phyloP scores from a whole-genome alignment of 2,888 invertebrate species.

The Platypus cylindrus region DNA sequence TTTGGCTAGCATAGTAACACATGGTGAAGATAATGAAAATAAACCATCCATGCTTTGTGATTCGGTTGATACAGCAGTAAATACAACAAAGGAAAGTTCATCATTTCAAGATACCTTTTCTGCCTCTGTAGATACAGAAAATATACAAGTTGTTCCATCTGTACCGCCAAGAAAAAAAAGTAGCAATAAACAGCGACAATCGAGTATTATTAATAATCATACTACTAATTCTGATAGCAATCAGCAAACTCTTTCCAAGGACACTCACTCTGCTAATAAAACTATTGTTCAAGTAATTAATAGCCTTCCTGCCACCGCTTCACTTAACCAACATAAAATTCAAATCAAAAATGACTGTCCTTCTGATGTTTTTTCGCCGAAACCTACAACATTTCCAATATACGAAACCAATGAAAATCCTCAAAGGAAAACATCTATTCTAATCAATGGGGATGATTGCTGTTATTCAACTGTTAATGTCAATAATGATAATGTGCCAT shows the following conservation, averaged over 20 bases:
- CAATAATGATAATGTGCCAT: slow-evolving; percentile 51
- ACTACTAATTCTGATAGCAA: slow-evolving; percentile 18
- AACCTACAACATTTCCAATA: slow-evolving; percentile 25
- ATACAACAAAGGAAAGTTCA: background rate
- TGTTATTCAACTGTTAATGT: slow-evolving; percentile 66
- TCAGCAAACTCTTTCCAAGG: no score
- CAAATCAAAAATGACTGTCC: slow-evolving; percentile 41
- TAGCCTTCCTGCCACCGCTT: slow-evolving; percentile 30
- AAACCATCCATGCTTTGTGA: no score
- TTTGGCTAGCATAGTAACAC: background rate
- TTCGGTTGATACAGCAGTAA: no score
- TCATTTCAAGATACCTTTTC: no score
- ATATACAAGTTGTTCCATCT: no score
- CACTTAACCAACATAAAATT: no score
- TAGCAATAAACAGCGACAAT: slow-evolving; percentile 27
- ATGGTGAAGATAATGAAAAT: background rate
- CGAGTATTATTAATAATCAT: slow-evolving; percentile 17
- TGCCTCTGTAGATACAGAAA: no score
- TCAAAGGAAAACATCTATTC: slow-evolving; percentile 51
- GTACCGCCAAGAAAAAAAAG: slow-evolving; percentile 34
- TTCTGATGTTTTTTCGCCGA: slow-evolving; percentile 18
- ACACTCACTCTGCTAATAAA: slow-evolving; percentile 24
- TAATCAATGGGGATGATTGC: slow-evolving; percentile 61
- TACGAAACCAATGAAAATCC: slow-evolving; percentile 29
- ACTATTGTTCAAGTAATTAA: slow-evolving; percentile 41